Evolutionary conservation across 2,797 vertebrate species (phyloP).

Genomic region (Cirrhinus mrigala): DNA sequence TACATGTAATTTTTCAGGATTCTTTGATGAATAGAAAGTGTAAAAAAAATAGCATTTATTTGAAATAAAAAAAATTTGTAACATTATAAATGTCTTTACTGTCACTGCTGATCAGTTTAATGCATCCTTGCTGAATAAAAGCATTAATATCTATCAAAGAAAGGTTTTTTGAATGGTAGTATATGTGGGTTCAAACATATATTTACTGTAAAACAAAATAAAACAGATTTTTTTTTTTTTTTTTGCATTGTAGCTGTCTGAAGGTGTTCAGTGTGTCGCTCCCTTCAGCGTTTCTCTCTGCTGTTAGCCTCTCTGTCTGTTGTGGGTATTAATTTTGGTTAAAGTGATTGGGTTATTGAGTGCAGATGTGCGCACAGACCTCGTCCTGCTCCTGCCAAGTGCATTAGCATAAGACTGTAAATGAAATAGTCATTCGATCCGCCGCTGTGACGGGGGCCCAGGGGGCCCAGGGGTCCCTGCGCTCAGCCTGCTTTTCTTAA

Average conservation of each 20-base stretch:
- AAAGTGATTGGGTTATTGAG: slow-evolving; percentile 60
- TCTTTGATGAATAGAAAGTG: neutral
- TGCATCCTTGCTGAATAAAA: neutral
- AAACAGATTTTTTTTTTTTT: neutral
- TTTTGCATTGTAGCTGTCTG: slow-evolving; percentile 4
- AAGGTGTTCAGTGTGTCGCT: neutral
- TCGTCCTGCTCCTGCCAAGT: slow-evolving; percentile 57
- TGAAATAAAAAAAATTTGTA: no score
- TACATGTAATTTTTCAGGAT: neutral
- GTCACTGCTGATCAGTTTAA: neutral
- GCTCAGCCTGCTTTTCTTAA: slow-evolving; percentile 58
- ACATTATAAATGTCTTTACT: neutral
- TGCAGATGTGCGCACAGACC: slow-evolving; percentile 60
- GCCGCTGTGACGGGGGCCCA: slow-evolving; percentile 50
- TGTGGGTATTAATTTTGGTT: slow-evolving; percentile 59
- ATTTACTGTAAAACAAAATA: neutral
- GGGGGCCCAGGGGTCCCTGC: slow-evolving; percentile 35
- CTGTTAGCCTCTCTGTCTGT: slow-evolving; percentile 30
- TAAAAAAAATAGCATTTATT: no score
- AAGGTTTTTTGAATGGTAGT: neutral
- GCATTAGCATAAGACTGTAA: slow-evolving; percentile 62
- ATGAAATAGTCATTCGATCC: slow-evolving; percentile 62
- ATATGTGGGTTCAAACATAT: neutral
- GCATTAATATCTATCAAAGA: neutral
- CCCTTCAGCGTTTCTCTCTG: neutral